Conservation (phyloP, 2,888 invertebrate genomes). For the Strigamia crassipes region DNA sequence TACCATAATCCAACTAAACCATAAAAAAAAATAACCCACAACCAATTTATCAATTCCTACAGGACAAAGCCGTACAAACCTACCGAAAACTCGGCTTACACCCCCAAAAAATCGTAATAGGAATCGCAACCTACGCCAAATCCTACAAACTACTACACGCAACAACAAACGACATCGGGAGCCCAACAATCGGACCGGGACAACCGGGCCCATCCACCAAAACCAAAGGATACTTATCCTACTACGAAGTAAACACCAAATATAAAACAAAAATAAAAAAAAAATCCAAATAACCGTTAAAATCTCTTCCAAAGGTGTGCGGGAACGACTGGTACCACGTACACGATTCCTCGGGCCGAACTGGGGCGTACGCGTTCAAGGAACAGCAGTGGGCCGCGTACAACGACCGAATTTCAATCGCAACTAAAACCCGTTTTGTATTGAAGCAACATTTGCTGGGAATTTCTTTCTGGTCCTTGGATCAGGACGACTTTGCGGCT, state of each 20-base stretch:
- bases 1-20: too few species aligned
- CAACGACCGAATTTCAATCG: conserved; percentile 50
- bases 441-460: conserved; percentile 69
- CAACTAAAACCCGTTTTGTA: conserved; percentile 63
- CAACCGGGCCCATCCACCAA: not conserved
- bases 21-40: too few species aligned
- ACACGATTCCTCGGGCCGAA: not conserved
- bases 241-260: not conserved
- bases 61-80: not conserved
- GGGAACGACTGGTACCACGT: not conserved
- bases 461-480: conserved; percentile 77
- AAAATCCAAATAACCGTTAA: not conserved
- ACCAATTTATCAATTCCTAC: not conserved
- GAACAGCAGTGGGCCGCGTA: conserved; percentile 51
- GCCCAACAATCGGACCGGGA: not conserved
- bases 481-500: conserved; percentile 73
- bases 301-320: not conserved
- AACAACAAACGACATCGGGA: not conserved
- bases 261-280: too few species aligned
- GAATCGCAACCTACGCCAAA: conserved; percentile 38
- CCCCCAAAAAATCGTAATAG: conserved; percentile 32
- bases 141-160: not conserved
- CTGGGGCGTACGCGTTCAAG: conserved; percentile 49
- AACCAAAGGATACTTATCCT: conserved; percentile 42
- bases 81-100: not conserved